Base-by-base conservation (phyloP, 2,113 vertebrate genomes). In the Ageneiosus marmoratus region DNA sequence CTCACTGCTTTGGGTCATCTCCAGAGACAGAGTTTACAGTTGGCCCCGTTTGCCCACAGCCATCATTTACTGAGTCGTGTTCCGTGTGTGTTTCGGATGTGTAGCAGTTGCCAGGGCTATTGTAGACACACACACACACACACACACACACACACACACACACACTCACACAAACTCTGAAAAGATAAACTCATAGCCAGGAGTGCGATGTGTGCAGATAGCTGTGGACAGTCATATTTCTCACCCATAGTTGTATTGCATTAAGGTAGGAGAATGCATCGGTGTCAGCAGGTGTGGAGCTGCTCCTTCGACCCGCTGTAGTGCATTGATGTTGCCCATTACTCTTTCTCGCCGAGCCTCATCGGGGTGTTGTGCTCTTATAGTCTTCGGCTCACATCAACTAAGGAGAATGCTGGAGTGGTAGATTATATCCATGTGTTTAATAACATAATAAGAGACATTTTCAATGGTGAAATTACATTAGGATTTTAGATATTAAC, bases 31-130 rank as follows among this genome's bases (percentile, higher is more conserved):
- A 86, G 75, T 87, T 89, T 86, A 89, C 89, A 87, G 80, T 85
- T 81, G 83, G 69, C 84, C 73, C 83, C 55, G 50, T 79, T 77
- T 83, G 87, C 93, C 92, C 87, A 90, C 89, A 92, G 94, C 90
- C 88, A 91, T 94, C 92, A 94, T 94, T 94, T 94, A 91, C 89
- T 92, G 91, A 89, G 89, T 92, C 91, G 91, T 93, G 91, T 93
- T 93, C 91, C 90, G 91, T 84, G 82, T 91, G 90, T 92, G 92
- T 93, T 93, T 92, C 91, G 91, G 91, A 93, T 91, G 90, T 93
- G 92, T 92, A 93, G 92, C 89, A 92, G 87, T 85, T 76, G 85
- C 77, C 44, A 67, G 37, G 83, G 86, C 89, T 56, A 73, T 81
- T 80, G 78, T n/a, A 67, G n/a, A 79, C 55, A 58, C 41, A 18